Conservation (phyloP, 35 echinoderm and acorn worm genomes). For the Anneissia japonica region DNA sequence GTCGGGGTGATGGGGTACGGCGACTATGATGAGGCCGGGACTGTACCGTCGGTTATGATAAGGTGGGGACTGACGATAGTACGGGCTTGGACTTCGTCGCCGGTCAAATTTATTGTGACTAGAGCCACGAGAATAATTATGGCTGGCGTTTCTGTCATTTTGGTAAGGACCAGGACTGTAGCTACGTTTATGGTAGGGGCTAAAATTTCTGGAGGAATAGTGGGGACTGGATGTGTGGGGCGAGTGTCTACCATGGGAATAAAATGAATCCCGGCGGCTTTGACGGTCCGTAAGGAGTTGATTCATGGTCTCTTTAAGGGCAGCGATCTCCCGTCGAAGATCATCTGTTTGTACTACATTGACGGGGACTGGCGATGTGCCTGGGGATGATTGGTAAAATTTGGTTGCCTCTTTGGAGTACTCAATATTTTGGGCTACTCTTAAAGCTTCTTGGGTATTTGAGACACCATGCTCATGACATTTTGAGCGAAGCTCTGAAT, state of each 20-base stretch:
- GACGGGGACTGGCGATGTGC: not conserved
- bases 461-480: constrained; percentile 55
- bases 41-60: not conserved
- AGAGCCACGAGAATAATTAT: not conserved
- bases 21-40: not conserved
- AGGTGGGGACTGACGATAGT: not conserved
- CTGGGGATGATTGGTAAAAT: not conserved
- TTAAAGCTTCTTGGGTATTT: not conserved
- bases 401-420: not conserved
- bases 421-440: constrained; percentile 22
- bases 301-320: not conserved
- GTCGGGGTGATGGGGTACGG: not conserved
- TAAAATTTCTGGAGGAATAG: not conserved
- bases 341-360: not conserved
- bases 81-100: not conserved
- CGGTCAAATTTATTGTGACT: not conserved
- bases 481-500: constrained; percentile 4
- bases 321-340: not conserved
- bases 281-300: not conserved
- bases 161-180: not conserved
- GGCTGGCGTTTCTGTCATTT: not conserved
- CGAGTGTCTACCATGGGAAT: not conserved
- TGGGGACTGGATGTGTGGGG: not conserved
- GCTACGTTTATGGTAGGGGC: not conserved
- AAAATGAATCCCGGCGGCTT: not conserved